phyloP scores from a whole-genome alignment of 2,797 vertebrate genomes.

The Halcyon chelicuti region DNA sequence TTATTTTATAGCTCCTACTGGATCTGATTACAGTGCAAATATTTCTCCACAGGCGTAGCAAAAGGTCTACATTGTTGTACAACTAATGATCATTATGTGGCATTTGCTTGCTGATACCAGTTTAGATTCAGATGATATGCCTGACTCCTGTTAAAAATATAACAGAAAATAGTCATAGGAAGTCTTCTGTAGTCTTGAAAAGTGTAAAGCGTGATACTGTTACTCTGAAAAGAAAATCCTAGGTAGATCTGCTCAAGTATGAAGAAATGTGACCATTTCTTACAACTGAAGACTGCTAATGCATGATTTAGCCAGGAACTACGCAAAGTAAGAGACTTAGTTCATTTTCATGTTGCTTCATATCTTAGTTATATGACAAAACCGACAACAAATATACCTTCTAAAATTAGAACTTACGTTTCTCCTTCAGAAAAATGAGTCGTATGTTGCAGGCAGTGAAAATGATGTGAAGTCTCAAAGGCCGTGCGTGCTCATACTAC shows the following conservation, averaged over 20 bases:
- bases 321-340: neutral
- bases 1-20: neutral
- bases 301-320: neutral
- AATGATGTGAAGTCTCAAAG: constrained; percentile 61
- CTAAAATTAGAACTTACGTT: constrained; percentile 77
- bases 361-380: constrained; percentile 1
- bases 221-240: neutral
- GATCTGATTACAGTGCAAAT: neutral
- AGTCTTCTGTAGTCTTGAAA: neutral
- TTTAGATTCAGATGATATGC: neutral
- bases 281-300: neutral
- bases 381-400: constrained; percentile 14
- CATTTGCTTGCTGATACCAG: neutral
- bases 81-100: neutral
- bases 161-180: neutral
- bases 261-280: neutral
- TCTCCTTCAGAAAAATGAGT: constrained; percentile 60
- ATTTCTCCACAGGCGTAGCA: neutral
- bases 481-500: constrained; percentile 29
- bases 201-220: neutral
- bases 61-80: neutral
- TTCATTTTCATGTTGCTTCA: constrained; percentile 14
- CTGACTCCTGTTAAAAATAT: neutral
- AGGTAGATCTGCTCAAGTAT: neutral
- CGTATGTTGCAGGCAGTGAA: constrained; percentile 40